Percentiles rank a stretch among this genome's conserved stretches.
Evolutionary conservation across 2,888 invertebrate species (phyloP).

Genomic region (Drosophila neotestacea): DNA sequence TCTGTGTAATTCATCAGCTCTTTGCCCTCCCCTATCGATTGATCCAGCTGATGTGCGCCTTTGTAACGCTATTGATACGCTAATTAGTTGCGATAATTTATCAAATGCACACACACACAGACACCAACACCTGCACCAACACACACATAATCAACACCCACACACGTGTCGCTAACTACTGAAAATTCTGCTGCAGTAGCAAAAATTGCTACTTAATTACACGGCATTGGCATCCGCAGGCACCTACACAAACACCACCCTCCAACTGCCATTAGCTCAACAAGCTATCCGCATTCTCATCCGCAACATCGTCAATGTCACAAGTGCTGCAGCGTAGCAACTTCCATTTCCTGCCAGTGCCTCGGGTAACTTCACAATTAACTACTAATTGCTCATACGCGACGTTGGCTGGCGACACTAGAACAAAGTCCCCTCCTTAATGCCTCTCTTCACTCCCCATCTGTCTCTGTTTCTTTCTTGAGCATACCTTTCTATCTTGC

Average conservation of each 20-base stretch:
- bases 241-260: constrained; percentile 15
- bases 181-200: constrained; percentile 74
- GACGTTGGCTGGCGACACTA: constrained; percentile 65
- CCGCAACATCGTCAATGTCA: constrained; percentile 69
- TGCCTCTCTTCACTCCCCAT: neutral
- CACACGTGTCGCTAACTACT: constrained; percentile 49
- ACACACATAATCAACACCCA: neutral
- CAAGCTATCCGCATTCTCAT: constrained; percentile 46
- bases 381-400: constrained; percentile 81
- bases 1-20: constrained; percentile 38
- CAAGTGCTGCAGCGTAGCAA: constrained; percentile 66
- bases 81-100: constrained; percentile 74
- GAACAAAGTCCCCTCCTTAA: constrained; percentile 53
- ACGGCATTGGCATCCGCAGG: constrained; percentile 45
- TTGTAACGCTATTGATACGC: constrained; percentile 71
- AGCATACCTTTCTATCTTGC: constrained; percentile 16
- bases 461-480: neutral
- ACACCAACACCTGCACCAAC: constrained; percentile 9
- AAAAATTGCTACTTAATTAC: constrained; percentile 80
- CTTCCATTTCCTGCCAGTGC: constrained; percentile 55
- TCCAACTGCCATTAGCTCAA: constrained; percentile 17
- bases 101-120: constrained; percentile 37
- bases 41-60: constrained; percentile 12
- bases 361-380: constrained; percentile 75
- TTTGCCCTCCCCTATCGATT: neutral